Base-by-base conservation (phyloP, 2,888 invertebrate genomes). In the Ischnus inquisitorius region DNA sequence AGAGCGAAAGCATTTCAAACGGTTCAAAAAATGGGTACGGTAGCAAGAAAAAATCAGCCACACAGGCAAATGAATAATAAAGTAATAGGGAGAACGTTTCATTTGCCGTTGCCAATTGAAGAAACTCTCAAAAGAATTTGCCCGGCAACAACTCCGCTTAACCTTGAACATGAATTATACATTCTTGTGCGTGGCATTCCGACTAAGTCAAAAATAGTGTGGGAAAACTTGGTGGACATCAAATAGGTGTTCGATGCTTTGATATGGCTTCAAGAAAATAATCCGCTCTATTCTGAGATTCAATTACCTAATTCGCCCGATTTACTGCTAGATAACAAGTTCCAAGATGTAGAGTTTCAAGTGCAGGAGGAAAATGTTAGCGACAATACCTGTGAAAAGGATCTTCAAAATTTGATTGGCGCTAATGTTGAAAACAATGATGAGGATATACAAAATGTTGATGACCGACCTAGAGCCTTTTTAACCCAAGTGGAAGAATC, bases 141-240 rank as follows among this genome's bases (percentile, higher is more conserved):
- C 19, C 81, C 80, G 54, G 77, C 88, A 4, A 85, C 85, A 25
- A 86, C 89, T n/a, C 86, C 91, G 5, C 76, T 92, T 22, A 89
- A 89, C 83, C 48, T 34, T n/a, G 85, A 91, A 82, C 89, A 88
- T 41, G 90, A 91, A 85, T 46, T 91, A 5, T 90, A 87, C 78
- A 90, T 92, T 65, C 62, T 91, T 16, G 88, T 92, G 1, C 88
- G 90, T 64, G 85, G 90, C 41, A 78, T 88, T 51, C 91, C 91
- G 54, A 91, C 83, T 14, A 90, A 90, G 75, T 67, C 78, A 3
- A 88, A 89, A 74, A 51, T 51, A 1, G 51, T 51, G 16, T 51
- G 51, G 51, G 51, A 51, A 51, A 51, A 51, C 51, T 19, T 25
- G 41, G 91, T 91, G 0, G 84, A 90, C 79, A 76, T 90, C 4